Base-by-base conservation (phyloP, 1,140 invertebrate species). In the Andricus grossulariae region DNA sequence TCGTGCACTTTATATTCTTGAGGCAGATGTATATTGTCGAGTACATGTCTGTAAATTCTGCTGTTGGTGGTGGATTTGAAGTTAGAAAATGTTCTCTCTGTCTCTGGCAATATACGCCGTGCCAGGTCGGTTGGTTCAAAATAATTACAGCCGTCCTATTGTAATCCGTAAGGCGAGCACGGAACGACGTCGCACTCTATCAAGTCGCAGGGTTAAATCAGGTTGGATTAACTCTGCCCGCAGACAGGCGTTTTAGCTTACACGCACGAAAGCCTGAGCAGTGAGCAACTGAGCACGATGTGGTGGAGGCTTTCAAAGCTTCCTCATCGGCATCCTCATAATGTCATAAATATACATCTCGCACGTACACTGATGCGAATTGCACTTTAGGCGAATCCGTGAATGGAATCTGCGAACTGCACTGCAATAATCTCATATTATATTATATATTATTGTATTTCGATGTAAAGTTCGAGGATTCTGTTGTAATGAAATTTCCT, bases 131-230 rank as follows among this genome's bases (percentile, higher is more conserved):
- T 66, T 66, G 13, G 60, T 66, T 66, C 25, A 66, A 66, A 66
- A 66, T 66, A 66, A 66, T 66, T 66, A 66, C 60, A 66, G 21
- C 60, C 60, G 60, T 66, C 60, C 60, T n/a, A 66, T 66, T 66
- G 60, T 66, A 66, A 66, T 66, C 60, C 60, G 25, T 45, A 66
- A 66, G 60, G 60, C 60, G 60, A 45, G 60, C 60, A 66, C 32
- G 60, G 16, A 45, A 66, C 60, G 60, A 66, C 60, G 25, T 66
- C 60, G 60, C 60, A 66, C 60, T 66, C 60, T 66, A 66, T 66
- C 60, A 66, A 66, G 60, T 66, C 60, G 25, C 60, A 66, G 60
- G 32, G 60, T 66, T 66, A 66, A 66, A 66, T 66, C 60, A 66
- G 60, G 60, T 66, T 66, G 60, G 60, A 66, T 66, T 66, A 66